Evolutionary conservation across 2,113 vertebrate species (phyloP).

Genomic region (Callipepla californica): DNA sequence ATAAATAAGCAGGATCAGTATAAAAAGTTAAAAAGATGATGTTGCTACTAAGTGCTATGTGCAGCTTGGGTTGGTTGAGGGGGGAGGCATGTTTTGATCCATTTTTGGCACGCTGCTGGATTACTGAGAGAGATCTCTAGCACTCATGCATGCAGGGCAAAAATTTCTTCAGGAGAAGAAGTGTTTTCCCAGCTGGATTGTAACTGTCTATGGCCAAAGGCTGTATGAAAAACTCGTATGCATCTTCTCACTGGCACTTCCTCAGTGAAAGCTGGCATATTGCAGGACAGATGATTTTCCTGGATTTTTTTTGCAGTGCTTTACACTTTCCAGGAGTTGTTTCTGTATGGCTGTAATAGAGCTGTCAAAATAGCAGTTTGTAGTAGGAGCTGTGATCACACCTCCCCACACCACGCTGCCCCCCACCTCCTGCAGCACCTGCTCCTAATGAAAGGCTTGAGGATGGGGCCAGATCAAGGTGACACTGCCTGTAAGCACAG

Average conservation of each 20-base stretch:
- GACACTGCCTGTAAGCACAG: not conserved
- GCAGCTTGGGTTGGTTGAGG: not conserved
- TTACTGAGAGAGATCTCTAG: not conserved
- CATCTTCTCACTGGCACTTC: not conserved
- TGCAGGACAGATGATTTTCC: conserved; percentile 46
- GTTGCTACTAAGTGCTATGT: not conserved
- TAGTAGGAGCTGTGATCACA: not conserved
- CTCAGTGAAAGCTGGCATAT: conserved; percentile 47
- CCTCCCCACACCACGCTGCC: not conserved
- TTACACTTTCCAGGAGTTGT: conserved; percentile 66
- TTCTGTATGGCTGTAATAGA: conserved; percentile 61
- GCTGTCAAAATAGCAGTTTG: conserved; percentile 72
- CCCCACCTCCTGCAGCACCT: not conserved
- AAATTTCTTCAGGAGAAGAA: not conserved
- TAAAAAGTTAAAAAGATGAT: not conserved
- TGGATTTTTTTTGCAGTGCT: conserved; percentile 27
- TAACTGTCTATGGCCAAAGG: not conserved
- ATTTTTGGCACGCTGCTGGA: not conserved
- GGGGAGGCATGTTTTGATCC: not conserved
- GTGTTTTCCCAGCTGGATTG: not conserved
- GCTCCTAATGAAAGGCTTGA: not conserved
- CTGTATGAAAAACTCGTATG: not conserved
- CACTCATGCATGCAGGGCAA: not conserved
- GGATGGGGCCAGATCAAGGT: not conserved
- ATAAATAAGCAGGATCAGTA: not conserved